Evolutionary conservation across 2,797 vertebrate genomes (phyloP).

Genomic region (Pangasius mekongensis): DNA sequence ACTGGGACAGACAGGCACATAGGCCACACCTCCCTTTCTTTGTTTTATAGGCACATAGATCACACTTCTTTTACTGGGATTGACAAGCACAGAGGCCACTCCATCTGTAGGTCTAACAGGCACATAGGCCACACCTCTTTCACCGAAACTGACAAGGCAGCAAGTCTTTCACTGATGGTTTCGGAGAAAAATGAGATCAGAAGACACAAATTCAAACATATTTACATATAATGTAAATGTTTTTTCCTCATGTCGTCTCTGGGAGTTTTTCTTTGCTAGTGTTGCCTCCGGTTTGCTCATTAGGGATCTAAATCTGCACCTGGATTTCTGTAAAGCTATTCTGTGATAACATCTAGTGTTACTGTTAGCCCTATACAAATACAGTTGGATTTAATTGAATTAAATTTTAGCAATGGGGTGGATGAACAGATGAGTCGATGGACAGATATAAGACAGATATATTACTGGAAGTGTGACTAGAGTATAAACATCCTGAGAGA

Average conservation of each 20-base stretch:
- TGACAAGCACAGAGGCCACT: not conserved
- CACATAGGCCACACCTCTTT: not conserved
- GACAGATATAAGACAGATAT: not conserved
- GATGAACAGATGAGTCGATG: conserved; percentile 3
- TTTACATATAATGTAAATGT: not conserved
- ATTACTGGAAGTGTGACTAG: conserved; percentile 2
- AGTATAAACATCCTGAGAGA: not conserved
- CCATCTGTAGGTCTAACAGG: not conserved
- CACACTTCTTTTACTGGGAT: not conserved
- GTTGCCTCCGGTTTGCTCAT: not conserved
- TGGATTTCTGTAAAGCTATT: not conserved
- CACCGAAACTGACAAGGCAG: not conserved
- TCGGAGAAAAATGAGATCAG: not conserved
- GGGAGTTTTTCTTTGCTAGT: not conserved
- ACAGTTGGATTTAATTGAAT: not conserved
- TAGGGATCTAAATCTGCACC: not conserved
- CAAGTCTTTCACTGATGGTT: not conserved
- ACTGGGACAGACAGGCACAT: not conserved
- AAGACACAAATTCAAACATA: not conserved
- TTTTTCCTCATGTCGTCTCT: not conserved
- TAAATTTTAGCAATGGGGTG: conserved; percentile 5
- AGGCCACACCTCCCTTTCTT: not conserved
- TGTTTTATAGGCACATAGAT: not conserved
- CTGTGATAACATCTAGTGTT: not conserved
- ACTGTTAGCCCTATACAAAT: not conserved